A percentile compares a stretch with the other conserved stretches of the same genome.
Conservation (phyloP, 2,113 vertebrate genomes). For the Cepphus grylle region DNA sequence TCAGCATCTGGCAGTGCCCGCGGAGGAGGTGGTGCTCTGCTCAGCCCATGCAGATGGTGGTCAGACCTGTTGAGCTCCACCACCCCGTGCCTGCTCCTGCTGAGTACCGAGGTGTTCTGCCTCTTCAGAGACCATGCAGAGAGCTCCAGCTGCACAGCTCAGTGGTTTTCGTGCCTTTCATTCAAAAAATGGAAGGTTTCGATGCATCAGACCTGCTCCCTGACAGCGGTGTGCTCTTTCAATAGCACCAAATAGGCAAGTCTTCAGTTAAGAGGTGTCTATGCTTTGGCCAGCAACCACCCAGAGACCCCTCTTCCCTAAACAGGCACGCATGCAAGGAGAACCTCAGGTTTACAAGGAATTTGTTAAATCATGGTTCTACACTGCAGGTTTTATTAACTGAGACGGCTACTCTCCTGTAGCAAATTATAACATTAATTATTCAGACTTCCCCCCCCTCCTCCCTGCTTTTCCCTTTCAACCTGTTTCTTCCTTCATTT, state of each 20-base stretch:
- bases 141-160: neutral
- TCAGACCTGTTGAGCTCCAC: neutral
- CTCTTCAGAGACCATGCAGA: neutral
- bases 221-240: fast-evolving
- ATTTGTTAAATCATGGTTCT: neutral
- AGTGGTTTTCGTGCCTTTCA: neutral
- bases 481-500: neutral
- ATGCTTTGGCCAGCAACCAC: neutral
- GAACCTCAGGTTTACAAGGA: neutral
- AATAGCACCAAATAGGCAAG: neutral
- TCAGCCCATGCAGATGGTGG: neutral
- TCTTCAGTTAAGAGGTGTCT: neutral
- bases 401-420: neutral
- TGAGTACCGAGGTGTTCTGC: neutral
- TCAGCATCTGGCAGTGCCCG: neutral
- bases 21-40: neutral
- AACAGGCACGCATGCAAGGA: neutral
- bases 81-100: neutral
- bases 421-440: neutral
- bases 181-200: neutral
- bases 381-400: neutral
- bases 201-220: neutral
- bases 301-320: neutral
- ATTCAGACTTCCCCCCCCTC: neutral
- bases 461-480: neutral